Percentiles rank a stretch among this genome's conserved stretches.
Evolutionary conservation across 2,797 vertebrate genomes (phyloP).

Genomic region (Phaenicophaeus curvirostris): DNA sequence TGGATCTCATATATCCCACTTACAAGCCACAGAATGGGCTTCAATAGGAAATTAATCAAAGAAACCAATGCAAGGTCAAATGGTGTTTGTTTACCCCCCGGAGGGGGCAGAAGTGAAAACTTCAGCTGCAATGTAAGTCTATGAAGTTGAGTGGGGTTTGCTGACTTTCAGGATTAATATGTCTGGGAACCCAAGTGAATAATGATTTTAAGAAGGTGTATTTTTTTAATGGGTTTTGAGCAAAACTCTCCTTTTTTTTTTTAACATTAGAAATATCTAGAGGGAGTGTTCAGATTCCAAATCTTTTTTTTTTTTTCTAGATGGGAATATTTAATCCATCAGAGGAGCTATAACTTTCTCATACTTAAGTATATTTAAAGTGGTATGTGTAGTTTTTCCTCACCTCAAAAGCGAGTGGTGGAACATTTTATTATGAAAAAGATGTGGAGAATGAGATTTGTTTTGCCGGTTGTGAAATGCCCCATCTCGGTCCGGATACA

Average conservation of each 20-base stretch:
- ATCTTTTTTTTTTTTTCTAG: neutral
- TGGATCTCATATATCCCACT: neutral
- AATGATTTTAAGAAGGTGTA: neutral
- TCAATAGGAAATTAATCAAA: constrained; percentile 39
- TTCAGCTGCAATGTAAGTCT: neutral
- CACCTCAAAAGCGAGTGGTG: neutral
- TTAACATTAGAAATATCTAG: fast-evolving
- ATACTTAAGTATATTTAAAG: neutral
- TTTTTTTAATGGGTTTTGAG: neutral
- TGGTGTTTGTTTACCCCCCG: neutral
- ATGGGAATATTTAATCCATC: neutral
- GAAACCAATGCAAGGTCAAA: constrained; percentile 43
- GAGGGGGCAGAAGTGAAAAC: constrained; percentile 1
- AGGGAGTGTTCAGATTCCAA: neutral
- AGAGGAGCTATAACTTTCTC: neutral
- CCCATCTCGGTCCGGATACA: neutral
- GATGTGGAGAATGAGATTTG: neutral
- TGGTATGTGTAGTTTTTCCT: neutral
- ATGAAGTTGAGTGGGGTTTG: constrained; percentile 7
- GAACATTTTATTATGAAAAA: neutral
- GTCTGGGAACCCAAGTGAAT: neutral
- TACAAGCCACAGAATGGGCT: neutral
- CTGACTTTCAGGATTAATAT: constrained; percentile 27
- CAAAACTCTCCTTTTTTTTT: neutral
- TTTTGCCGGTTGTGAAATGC: neutral